Evolutionary conservation across 2,888 invertebrate genomes (phyloP), one percentile per base, ranked within the genome.

Genomic region (Sphecodes monilicornis): DNA sequence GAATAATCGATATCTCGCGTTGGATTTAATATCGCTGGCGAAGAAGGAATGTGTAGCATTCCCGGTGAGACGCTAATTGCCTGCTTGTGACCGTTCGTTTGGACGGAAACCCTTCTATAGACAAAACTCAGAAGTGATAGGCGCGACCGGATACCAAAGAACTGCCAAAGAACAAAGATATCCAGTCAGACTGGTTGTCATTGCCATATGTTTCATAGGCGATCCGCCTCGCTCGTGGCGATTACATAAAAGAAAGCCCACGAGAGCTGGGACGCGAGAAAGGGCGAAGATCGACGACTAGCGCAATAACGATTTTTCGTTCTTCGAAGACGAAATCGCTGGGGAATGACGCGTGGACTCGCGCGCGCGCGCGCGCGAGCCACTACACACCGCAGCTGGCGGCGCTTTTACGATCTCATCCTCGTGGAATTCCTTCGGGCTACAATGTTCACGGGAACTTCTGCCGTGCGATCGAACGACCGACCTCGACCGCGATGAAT

Each of bases 401-500:
- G 66, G 66, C 66, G 36, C 66, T 32, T 72, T 54, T 36, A 36
- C 50, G 72, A 72, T 72, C 72, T 36, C 43, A 16, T 46, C 43
- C 46, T 18, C 22, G 46, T 5, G 70, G 46, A 71, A 71, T 71
- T 43, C 43, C 43, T 46, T 11, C 16, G 29, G 29, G 43, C 43
- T 70, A 41, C 43, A 70, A 70, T 70, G 41, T n/a, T 43, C 41
- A 2, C 16, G 43, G 43, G 41, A 70, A 26, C 70, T 70, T 43
- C 43, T 41, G 43, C n/a, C 16, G 16, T 11, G 36, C 66, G 36
- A 66, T 36, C 66, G 66, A 66, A 66, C 66, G 66, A n/a, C 22
- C 66, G 66, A 66, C 66, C 36, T 66, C 64, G 64, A 29, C 64
- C 64, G 29, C 32, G 32, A 64, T 66, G 64, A 36, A 32, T 66